Percentiles rank a stretch among this genome's conserved stretches.
Evolutionary conservation across 2,113 vertebrate genomes (phyloP).

Genomic region (Macrotis lagotis): DNA sequence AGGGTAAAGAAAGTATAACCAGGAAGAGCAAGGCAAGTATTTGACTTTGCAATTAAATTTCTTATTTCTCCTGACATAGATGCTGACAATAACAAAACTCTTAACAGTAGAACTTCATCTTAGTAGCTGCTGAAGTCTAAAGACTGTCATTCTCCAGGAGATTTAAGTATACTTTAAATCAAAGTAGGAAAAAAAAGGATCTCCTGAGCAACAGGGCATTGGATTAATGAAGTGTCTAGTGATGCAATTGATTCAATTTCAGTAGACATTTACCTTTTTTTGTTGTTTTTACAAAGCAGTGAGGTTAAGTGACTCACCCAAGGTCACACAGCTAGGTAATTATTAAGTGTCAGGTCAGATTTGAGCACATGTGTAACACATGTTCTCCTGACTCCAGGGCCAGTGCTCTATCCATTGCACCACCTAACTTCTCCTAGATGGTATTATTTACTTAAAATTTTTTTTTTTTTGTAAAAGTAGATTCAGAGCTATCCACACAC

Average conservation of each 20-base stretch:
- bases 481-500: background rate
- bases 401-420: too few species aligned
- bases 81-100: background rate
- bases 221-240: background rate
- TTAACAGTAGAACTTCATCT: background rate
- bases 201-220: constrained; percentile 1
- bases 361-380: too few species aligned
- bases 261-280: background rate
- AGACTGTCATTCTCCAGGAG: constrained; percentile 50
- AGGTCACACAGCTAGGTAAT: too few species aligned
- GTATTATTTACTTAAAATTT: too few species aligned
- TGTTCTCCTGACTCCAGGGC: too few species aligned
- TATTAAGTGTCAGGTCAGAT: too few species aligned
- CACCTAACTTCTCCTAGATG: too few species aligned
- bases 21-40: background rate
- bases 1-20: background rate
- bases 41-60: constrained; percentile 1
- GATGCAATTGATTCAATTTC: background rate
- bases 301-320: too few species aligned
- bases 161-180: constrained; percentile 18
- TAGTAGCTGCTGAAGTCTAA: background rate
- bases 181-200: constrained; percentile 9
- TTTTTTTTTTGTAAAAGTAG: background rate
- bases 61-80: background rate
- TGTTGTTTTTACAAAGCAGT: too few species aligned